phyloP scores from a whole-genome alignment of 2,113 vertebrate species.

The Heterochromis multidens region DNA sequence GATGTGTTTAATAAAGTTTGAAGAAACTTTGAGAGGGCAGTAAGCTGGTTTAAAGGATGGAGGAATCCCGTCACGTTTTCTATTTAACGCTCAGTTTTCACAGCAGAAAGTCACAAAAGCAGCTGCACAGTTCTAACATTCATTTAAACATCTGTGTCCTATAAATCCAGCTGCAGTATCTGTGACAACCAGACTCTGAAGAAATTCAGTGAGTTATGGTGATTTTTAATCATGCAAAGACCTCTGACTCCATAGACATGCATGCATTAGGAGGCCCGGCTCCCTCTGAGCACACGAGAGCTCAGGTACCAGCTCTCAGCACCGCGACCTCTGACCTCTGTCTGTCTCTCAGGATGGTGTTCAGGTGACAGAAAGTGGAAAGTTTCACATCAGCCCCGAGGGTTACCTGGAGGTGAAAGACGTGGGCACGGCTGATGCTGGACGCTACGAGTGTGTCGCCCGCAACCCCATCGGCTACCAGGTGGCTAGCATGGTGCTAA shows the following conservation, averaged over 20 bases:
- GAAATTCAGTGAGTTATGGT: too few relatives aligned
- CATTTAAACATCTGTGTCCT: too few relatives aligned
- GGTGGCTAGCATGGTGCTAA: conserved; percentile 89
- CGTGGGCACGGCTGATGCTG: conserved; percentile 87
- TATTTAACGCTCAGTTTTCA: too few relatives aligned
- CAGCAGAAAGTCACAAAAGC: too few relatives aligned
- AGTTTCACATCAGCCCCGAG: conserved; percentile 90
- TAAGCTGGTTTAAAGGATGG: too few relatives aligned
- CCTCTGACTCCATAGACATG: accelerated
- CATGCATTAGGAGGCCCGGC: background rate
- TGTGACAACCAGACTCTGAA: background rate
- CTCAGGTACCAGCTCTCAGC: background rate
- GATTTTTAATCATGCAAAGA: background rate
- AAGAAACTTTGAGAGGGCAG: too few relatives aligned
- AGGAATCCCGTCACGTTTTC: too few relatives aligned
- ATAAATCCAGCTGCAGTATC: too few relatives aligned
- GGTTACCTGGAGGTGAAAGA: conserved; percentile 91
- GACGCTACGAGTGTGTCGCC: conserved; percentile 93
- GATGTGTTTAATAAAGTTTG: too few relatives aligned
- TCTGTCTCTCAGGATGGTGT: conserved; percentile 85
- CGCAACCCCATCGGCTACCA: conserved; percentile 92
- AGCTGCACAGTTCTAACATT: too few relatives aligned
- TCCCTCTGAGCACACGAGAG: background rate
- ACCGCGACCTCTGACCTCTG: background rate
- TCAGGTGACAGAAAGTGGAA: conserved; percentile 96